Percentiles rank a stretch among this genome's conserved stretches.
Evolutionary conservation across 2,113 vertebrate species (phyloP).

Genomic region (Pantherophis guttatus): DNA sequence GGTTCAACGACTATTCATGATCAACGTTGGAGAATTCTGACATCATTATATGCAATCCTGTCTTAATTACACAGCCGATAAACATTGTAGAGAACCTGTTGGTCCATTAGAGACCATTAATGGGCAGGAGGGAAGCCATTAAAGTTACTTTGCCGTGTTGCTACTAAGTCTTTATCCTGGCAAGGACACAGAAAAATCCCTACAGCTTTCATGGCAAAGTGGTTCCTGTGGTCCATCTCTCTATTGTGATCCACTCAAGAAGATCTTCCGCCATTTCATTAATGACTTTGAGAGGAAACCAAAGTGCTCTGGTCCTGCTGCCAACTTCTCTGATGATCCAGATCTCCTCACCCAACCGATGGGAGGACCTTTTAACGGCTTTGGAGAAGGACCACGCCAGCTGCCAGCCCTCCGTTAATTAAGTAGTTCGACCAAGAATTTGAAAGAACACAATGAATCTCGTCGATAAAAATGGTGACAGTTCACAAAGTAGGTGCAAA

Average conservation of each 20-base stretch:
- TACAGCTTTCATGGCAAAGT: neutral
- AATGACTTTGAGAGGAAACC: conserved; percentile 45
- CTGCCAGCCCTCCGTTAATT: neutral
- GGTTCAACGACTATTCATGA: neutral
- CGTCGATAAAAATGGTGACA: no score
- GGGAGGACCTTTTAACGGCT: neutral
- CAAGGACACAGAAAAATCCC: neutral
- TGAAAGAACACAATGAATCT: no score
- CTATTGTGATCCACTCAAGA: conserved; percentile 47
- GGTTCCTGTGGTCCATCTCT: conserved; percentile 38
- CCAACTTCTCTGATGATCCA: accelerated
- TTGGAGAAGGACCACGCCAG: neutral
- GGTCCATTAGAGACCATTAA: neutral
- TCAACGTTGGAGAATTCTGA: neutral
- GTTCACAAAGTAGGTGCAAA: no score
- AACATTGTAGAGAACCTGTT: neutral
- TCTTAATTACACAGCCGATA: neutral
- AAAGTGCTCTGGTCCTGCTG: conserved; percentile 31
- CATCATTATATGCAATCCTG: conserved; percentile 32
- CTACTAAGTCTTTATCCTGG: neutral
- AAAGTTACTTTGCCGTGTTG: conserved; percentile 15
- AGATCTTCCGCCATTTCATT: conserved; percentile 64
- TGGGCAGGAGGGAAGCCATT: conserved; percentile 42
- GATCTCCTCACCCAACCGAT: neutral
- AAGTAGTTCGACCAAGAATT: neutral